Conservation (phyloP, 2,888 invertebrate genomes). For the Rhogogaster chlorosoma region DNA sequence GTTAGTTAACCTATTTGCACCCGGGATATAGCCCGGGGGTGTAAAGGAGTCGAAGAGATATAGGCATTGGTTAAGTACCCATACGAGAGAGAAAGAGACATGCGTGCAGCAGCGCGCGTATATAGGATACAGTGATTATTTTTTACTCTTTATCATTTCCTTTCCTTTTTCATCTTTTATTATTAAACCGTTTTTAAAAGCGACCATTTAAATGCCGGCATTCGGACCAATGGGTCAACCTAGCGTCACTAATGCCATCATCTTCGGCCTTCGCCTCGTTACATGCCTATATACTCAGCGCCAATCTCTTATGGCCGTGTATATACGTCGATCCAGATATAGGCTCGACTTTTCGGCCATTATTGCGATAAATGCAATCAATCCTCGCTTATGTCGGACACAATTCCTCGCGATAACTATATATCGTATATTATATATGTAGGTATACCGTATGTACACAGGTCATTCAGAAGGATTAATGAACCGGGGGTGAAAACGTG, state of each 20-base stretch:
- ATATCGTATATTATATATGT: no score
- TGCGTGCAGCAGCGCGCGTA: conserved; percentile 24
- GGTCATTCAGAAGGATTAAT: background rate
- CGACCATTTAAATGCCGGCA: conserved; percentile 64
- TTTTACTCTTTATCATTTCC: background rate
- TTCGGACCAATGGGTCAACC: conserved; percentile 68
- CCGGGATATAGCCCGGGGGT: conserved; percentile 8
- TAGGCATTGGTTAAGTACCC: conserved; percentile 19
- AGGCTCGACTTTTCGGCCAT: no score
- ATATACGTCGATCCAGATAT: no score
- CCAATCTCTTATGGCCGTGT: no score
- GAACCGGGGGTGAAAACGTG: background rate
- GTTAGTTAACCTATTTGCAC: conserved; percentile 48
- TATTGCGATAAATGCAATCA: background rate
- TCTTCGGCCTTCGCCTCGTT: conserved; percentile 46
- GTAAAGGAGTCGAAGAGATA: background rate
- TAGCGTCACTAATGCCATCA: conserved; percentile 69
- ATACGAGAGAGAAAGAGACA: conserved; percentile 29
- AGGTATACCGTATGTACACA: no score
- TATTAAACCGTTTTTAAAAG: background rate
- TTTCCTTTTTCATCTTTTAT: background rate
- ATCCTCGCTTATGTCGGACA: no score
- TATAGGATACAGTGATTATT: conserved; percentile 25
- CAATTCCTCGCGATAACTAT: no score
- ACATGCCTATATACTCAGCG: background rate